phyloP scores from a whole-genome alignment of 2,113 vertebrate species.

The Chlamydotis undulata region DNA sequence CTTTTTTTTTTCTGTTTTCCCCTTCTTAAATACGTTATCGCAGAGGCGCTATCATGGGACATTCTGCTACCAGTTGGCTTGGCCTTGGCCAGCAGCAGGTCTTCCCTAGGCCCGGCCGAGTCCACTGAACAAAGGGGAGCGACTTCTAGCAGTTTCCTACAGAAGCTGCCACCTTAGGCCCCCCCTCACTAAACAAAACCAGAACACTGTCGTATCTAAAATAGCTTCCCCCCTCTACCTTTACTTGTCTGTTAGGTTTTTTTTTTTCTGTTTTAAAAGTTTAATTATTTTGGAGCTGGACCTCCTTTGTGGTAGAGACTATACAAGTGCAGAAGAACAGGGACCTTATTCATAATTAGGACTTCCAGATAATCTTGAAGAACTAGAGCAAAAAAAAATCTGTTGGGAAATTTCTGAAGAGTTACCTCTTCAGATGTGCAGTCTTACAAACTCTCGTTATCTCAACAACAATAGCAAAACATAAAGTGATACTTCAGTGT shows the following conservation, averaged over 20 bases:
- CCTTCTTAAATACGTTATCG: no score
- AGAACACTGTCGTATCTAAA: background rate
- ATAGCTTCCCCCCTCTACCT: background rate
- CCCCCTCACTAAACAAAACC: no score
- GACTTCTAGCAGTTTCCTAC: no score
- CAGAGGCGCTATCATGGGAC: no score
- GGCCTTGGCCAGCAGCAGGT: no score
- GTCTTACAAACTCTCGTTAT: background rate
- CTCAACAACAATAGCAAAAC: background rate
- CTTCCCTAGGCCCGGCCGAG: no score
- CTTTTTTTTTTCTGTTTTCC: no score
- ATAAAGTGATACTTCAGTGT: background rate
- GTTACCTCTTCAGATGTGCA: background rate
- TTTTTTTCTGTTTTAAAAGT: background rate
- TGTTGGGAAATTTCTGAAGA: background rate
- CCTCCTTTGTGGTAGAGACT: background rate
- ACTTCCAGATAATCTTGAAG: background rate
- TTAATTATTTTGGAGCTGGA: background rate
- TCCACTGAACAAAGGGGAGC: no score
- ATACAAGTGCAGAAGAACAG: background rate
- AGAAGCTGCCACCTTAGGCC: no score
- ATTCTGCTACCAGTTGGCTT: no score
- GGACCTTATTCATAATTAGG: background rate
- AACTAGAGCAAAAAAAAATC: background rate
- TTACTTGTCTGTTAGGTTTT: background rate